Base-by-base conservation (phyloP, 1,140 invertebrate genomes). In the Cydia fagiglandana region DNA sequence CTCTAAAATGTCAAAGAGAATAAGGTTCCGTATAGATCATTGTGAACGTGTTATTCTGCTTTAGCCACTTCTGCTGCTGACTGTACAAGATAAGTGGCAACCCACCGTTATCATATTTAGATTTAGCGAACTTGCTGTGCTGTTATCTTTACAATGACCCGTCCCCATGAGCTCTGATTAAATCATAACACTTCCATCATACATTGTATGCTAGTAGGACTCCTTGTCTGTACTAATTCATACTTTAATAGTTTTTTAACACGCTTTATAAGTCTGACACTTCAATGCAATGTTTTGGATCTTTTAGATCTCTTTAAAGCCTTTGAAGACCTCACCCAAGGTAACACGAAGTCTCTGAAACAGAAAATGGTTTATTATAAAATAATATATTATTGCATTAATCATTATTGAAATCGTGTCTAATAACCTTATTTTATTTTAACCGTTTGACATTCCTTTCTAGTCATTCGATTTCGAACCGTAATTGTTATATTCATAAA, bases 301-400 rank as follows among this genome's bases (percentile, higher is more conserved):
- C 91, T 76, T 80, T 92, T 92, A 9, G 86, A 83, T 73, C 91
- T 80, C 76, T 91, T 91, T 70, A 86, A 75, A 5, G 87, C 84
- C 78, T 89, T 92, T 0, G 88, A 90, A 20, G 80, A 88, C 73
- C 89, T 80, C 73, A 91, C 86, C 91, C 91, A 92, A 7, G 89
- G 89, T 41, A 91, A 75, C 83, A 86, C 84, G 80, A 92, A 92
- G 68, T 88, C 81, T 38, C 90, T 92, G 88, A 20, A 92, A 91
- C 68, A 78, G 79, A 56, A 77, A 70, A 13, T 76, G 56, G 30
- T 61, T 75, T 47, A 38, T 64, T 41, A 15, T 17, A 17, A 53
- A 53, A n/a, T 53, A 6, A 0, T 13, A n/a, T 53, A 6, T 0
- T 13, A 15, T 47, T 47, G 13, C 4, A 34, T 34, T 30, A 30